Conservation (phyloP, 1,140 invertebrate species). For the Papilio glaucus region DNA sequence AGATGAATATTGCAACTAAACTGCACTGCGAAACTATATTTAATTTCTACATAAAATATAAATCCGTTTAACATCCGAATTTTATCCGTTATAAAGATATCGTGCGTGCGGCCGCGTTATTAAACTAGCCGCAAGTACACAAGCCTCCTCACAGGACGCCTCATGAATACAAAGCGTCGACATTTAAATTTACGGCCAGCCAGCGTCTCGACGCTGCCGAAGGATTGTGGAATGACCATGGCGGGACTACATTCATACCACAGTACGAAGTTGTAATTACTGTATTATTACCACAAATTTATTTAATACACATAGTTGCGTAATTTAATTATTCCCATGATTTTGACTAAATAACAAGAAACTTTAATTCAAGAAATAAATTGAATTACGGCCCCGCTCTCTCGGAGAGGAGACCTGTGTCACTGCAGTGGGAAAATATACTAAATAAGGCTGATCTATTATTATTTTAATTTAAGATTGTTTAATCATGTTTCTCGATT, state of each 20-base stretch:
- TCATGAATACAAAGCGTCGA: conserved; percentile 75
- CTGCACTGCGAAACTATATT: no score
- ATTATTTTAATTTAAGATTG: no score
- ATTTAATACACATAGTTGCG: neutral
- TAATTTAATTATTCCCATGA: no score
- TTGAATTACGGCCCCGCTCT: no score
- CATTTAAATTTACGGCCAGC: conserved; percentile 71
- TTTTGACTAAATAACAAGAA: no score
- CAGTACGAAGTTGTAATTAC: neutral
- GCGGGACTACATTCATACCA: conserved; percentile 22
- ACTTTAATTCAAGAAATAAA: no score
- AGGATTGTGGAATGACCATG: conserved; percentile 61
- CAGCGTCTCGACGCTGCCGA: conserved; percentile 46
- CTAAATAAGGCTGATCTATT: no score
- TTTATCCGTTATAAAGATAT: conserved; percentile 21
- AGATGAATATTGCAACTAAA: no score
- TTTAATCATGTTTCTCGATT: no score
- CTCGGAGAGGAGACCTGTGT: no score
- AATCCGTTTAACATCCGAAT: neutral
- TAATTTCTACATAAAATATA: neutral
- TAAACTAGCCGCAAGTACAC: conserved; percentile 29
- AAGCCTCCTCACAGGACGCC: conserved; percentile 54
- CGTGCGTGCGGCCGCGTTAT: conserved; percentile 19
- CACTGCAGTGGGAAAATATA: no score
- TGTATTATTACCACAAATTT: neutral